These are phyloP conservation scores for Sminthurinus signatus DNA, from an alignment of 1,140 invertebrate species.

Conservation along the genomic window DNA sequence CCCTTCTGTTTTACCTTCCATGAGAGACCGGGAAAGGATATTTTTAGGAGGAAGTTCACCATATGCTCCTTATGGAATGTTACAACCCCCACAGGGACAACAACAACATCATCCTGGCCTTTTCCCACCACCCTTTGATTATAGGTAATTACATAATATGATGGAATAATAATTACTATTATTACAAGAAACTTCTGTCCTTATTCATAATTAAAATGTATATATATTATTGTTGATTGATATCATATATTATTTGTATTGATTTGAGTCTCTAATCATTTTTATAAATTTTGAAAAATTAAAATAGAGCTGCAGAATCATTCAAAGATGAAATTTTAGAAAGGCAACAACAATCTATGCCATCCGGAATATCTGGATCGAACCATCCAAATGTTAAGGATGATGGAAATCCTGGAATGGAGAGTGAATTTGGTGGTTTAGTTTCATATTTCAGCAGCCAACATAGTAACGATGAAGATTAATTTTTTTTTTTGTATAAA, in stretches of 20 bases:
- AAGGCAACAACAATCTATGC: too few species aligned
- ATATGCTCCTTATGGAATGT: conserved; percentile 20
- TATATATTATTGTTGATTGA: too few species aligned
- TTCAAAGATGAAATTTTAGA: conserved; percentile 36
- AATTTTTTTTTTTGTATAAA: too few species aligned
- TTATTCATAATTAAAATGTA: too few species aligned
- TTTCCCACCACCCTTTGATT: conserved; percentile 24
- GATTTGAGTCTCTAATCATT: too few species aligned
- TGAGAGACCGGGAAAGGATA: background rate
- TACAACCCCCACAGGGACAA: conserved; percentile 14
- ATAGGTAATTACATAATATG: conserved; percentile 24
- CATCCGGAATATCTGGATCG: too few species aligned
- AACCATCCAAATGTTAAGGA: conserved; percentile 24
- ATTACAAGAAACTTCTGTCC: background rate
- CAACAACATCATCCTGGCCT: conserved; percentile 16
- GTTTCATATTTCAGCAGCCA: conserved; percentile 84
- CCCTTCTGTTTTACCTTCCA: conserved; percentile 14
- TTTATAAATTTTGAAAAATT: too few species aligned
- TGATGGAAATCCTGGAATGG: conserved; percentile 11
- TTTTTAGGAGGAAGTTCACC: conserved; percentile 15
- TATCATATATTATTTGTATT: too few species aligned
- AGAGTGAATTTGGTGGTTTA: conserved; percentile 67
- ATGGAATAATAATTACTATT: too few species aligned
- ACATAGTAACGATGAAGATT: conserved; percentile 38
- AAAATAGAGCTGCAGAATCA: conserved; percentile 15